A percentile compares a stretch with the other conserved stretches of the same genome.
phyloP scores from a whole-genome alignment of 2,888 invertebrate genomes.

The Melanostoma mellinum region DNA sequence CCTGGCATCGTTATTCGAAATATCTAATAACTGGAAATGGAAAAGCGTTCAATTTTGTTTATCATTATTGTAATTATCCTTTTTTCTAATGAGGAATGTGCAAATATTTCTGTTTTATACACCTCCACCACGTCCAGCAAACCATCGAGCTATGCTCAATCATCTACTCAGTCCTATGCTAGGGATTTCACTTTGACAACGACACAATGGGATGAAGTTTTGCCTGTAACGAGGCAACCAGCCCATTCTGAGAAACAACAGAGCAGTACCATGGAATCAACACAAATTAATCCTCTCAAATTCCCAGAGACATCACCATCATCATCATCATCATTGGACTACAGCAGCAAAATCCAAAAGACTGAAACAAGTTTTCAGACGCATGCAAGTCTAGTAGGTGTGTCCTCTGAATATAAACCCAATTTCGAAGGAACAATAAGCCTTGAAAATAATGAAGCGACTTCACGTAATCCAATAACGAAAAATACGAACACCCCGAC shows the following conservation, averaged over 20 bases:
- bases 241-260: not conserved
- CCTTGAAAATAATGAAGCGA: too few species aligned
- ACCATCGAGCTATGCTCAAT: not conserved
- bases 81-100: slow-evolving; percentile 36
- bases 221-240: not conserved
- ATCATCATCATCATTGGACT: too few species aligned
- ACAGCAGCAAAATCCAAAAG: too few species aligned
- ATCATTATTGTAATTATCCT: slow-evolving; percentile 47
- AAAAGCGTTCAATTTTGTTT: slow-evolving; percentile 47
- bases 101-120: slow-evolving; percentile 14
- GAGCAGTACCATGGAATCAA: not conserved
- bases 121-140: slow-evolving; percentile 17
- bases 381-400: too few species aligned
- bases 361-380: too few species aligned
- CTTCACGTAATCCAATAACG: too few species aligned
- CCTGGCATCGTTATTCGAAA: slow-evolving; percentile 7
- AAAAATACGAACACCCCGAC: too few species aligned
- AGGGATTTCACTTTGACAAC: not conserved
- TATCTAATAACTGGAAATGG: slow-evolving; percentile 57
- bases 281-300: not conserved
- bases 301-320: too few species aligned
- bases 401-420: too few species aligned
- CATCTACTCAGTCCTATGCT: not conserved
- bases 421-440: too few species aligned
- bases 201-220: slow-evolving; percentile 1